Percentiles rank a stretch among this genome's conserved stretches.
Conservation (phyloP, 1,140 invertebrate species). For the Drosophila lacteicornis region DNA sequence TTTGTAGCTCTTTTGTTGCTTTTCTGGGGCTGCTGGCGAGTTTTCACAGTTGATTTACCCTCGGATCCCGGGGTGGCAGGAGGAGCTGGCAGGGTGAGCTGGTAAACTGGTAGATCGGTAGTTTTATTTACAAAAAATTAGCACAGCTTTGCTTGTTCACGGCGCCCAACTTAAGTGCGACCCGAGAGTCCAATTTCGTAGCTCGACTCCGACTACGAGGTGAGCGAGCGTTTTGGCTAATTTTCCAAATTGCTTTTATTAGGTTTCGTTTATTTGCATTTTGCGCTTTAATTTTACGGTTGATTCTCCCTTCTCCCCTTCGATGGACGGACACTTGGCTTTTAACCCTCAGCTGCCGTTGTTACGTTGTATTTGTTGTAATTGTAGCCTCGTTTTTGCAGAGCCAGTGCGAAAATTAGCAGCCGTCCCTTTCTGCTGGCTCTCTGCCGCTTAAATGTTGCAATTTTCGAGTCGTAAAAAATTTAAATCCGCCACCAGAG, state of each 20-base stretch:
- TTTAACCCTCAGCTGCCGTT: conserved; percentile 65
- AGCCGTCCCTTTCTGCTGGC: conserved; percentile 44
- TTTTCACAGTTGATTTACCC: conserved; percentile 81
- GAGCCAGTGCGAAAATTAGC: conserved; percentile 50
- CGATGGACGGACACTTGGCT: conserved; percentile 1
- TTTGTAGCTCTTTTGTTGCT: conserved; percentile 26
- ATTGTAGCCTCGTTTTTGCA: conserved; percentile 28
- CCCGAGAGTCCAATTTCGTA: conserved; percentile 24
- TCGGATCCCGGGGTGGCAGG: conserved; percentile 32
- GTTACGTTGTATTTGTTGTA: conserved; percentile 58
- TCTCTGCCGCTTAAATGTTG: conserved; percentile 63
- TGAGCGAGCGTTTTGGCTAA: conserved; percentile 74
- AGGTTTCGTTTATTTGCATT: conserved; percentile 84
- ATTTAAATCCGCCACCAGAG: conserved; percentile 52
- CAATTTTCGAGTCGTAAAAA: conserved; percentile 76
- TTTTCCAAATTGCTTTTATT: conserved; percentile 84
- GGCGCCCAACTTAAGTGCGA: conserved; percentile 18
- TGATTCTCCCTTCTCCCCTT: conserved; percentile 29
- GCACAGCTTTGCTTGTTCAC: conserved; percentile 81
- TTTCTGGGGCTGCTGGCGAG: conserved; percentile 26
- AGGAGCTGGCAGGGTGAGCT: conserved; percentile 26
- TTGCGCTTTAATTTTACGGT: conserved; percentile 81
- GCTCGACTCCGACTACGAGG: conserved; percentile 27
- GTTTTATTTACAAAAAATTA: conserved; percentile 84
- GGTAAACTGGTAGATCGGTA: conserved; percentile 63